A percentile compares a stretch with the other conserved stretches of the same genome.
Evolutionary conservation across 2,113 vertebrate genomes (phyloP).

Genomic region (Mola mola): DNA sequence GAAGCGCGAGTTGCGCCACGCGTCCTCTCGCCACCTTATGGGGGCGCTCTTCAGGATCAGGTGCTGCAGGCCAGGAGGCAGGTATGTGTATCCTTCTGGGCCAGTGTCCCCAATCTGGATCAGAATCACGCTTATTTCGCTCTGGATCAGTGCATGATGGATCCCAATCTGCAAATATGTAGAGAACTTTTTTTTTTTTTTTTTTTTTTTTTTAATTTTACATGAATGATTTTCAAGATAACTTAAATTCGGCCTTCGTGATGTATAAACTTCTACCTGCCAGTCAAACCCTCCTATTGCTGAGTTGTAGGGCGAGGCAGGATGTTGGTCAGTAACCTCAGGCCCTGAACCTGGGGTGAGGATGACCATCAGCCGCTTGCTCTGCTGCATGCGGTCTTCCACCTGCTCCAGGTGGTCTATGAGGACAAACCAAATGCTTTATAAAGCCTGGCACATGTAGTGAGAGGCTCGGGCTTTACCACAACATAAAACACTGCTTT

Average conservation of each 20-base stretch:
- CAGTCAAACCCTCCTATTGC: constrained; percentile 53
- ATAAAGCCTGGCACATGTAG: too few relatives aligned
- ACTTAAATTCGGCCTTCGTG: background rate
- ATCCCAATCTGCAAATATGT: constrained; percentile 74
- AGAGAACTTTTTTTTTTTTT: background rate
- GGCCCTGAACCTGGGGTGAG: constrained; percentile 52
- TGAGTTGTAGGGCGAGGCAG: background rate
- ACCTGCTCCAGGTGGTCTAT: constrained; percentile 72
- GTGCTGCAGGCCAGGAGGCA: constrained; percentile 84
- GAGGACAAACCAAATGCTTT: too few relatives aligned
- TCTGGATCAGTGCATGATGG: constrained; percentile 82
- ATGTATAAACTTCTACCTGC: constrained; percentile 59
- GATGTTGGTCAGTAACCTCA: background rate
- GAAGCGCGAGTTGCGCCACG: constrained; percentile 76
- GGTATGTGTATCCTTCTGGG: constrained; percentile 67
- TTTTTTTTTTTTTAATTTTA: background rate
- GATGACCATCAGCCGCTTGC: constrained; percentile 78
- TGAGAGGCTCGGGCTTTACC: too few relatives aligned
- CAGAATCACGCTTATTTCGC: constrained; percentile 84
- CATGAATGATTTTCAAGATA: background rate
- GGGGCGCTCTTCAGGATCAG: constrained; percentile 82
- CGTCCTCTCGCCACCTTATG: constrained; percentile 78
- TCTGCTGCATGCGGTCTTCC: constrained; percentile 68
- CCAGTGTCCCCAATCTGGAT: constrained; percentile 83
- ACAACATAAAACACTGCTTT: too few relatives aligned